Evolutionary conservation across 1,140 invertebrate genomes (phyloP), one percentile per base, ranked within the genome.

Genomic region (Andrena cerasifolii): DNA sequence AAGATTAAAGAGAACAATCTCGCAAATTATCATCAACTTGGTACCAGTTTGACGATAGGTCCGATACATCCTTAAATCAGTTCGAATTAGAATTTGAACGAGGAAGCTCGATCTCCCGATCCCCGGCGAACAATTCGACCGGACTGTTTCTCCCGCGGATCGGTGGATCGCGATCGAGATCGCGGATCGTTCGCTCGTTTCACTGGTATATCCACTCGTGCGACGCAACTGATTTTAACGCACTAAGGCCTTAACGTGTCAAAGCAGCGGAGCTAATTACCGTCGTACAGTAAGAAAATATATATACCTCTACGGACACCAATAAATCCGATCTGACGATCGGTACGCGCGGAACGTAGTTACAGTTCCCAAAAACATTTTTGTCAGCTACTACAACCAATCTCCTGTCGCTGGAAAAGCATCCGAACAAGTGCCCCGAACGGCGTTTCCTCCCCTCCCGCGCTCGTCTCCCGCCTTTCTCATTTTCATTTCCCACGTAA

Each of bases 251-350:
- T 72, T 73, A 78, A 85, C 68, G 73, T 80, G 79, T 80, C 79
- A 61, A 84, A 85, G 83, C 82, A 78, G 79, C 76, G 56, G 47
- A 78, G 78, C 82, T 84, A 82, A 82, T 84, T 78, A 84, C 28
- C 78, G 62, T 74, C 75, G 73, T 68, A 81, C 71, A 80, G 79
- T 85, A 84, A 82, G 75, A 85, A 84, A 85, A 85, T 84, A 85
- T 85, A 85, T 85, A 80, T 84, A 84, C 79, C 79, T 82, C 79
- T 84, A 84, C 79, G 80, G 79, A 85, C 84, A 85, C 79, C 79
- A 79, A 85, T 84, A 84, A n/a, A 82, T 81, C 82, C 83, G 75
- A 82, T 82, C 75, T 82, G 63, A 70, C 79, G 82, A 79, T 84
- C 76, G 78, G 67, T 10, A 10, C 3, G 71, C 74, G 72, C 73